Evolutionary conservation across 92 coral and sea anemone genomes (phyloP), one percentile per base, ranked within the genome.

Genomic region (Scolanthus callimorphus): DNA sequence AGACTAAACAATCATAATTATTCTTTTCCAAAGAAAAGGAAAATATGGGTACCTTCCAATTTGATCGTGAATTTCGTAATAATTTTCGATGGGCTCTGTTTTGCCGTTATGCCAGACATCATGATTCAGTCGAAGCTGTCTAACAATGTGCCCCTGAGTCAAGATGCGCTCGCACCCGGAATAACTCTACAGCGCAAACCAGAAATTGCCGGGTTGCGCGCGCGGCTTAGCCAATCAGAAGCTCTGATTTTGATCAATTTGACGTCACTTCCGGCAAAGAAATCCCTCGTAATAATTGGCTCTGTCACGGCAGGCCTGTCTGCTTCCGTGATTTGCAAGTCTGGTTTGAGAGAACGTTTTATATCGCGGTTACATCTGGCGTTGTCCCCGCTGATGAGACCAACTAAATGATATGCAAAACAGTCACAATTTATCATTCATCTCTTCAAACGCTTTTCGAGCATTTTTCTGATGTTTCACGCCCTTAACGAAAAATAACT

Each of bases 1-100:
- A n/a, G n/a, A n/a, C n/a, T n/a, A n/a, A n/a, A n/a, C n/a, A n/a
- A n/a, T n/a, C n/a, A n/a, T n/a, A n/a, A n/a, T n/a, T n/a, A n/a
- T n/a, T n/a, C n/a, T n/a, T n/a, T n/a, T n/a, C n/a, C n/a, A n/a
- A n/a, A n/a, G n/a, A n/a, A n/a, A n/a, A n/a, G n/a, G n/a, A n/a
- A n/a, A n/a, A n/a, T n/a, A n/a, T n/a, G n/a, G n/a, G n/a, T 49
- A 88, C 96, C 96, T 78, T 30, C 96, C 96, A 11, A 88, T 88
- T 60, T 88, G 83, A 34, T 69, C 83, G 71, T 62, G 80, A 60
- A 88, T 80, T 15, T 88, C 96, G 62, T 83, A 88, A 58, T 65
- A 69, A 65, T 78, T 83, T 23, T 88, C 96, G 41, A 88, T 73
- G 29, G 83, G 70, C 27, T 88, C 96, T 11, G 84, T 62, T 25